Base-by-base conservation (phyloP, 2,888 invertebrate genomes). In the Frankliniella intonsa region DNA sequence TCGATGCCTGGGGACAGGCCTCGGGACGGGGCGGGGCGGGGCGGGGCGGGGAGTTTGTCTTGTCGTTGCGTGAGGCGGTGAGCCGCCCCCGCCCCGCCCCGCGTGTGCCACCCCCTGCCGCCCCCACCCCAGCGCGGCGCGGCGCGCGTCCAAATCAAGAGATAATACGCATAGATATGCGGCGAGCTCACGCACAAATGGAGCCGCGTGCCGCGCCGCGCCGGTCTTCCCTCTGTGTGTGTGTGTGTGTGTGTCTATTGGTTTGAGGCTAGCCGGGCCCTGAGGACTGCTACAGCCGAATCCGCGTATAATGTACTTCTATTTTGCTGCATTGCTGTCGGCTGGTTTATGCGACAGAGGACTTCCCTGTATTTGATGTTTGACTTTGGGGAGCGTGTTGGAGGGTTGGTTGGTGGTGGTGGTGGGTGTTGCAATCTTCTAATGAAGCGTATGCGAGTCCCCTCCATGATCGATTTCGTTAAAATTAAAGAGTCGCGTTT, bases 101-200 rank as follows among this genome's bases (percentile, higher is more conserved):
- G n/a, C 22, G n/a, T 22, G n/a, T 69, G 69, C 22, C 69, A n/a
- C 69, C 22, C 69, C 22, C 22, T 69, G 22, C 22, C 69, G 22
- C 22, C 69, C 7, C 11, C 69, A 22, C 69, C n/a, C n/a, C 69
- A 19, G 69, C 69, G 3, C 22, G 8, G 25, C 69, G 69, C 69
- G 25, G 22, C 5, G 2, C 69, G 69, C 69, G 69, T 76, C 69
- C 69, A 76, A 76, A 76, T 76, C 69, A 76, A 76, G 69, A 76
- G 69, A 76, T 76, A 76, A 76, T 76, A 12, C 69, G 69, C 69
- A 76, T 25, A 76, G 69, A 76, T 76, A 76, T 76, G 69, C 69
- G 69, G 69, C 22, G 25, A n/a, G 22, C 69, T 22, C 22, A 25
- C 25, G 69, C 22, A 22, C n/a, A 22, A 22, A 22, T 11, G 69